These are phyloP conservation scores for Argyresthia albistria DNA, from an alignment of 2,888 invertebrate genomes.

Conservation along the genomic window DNA sequence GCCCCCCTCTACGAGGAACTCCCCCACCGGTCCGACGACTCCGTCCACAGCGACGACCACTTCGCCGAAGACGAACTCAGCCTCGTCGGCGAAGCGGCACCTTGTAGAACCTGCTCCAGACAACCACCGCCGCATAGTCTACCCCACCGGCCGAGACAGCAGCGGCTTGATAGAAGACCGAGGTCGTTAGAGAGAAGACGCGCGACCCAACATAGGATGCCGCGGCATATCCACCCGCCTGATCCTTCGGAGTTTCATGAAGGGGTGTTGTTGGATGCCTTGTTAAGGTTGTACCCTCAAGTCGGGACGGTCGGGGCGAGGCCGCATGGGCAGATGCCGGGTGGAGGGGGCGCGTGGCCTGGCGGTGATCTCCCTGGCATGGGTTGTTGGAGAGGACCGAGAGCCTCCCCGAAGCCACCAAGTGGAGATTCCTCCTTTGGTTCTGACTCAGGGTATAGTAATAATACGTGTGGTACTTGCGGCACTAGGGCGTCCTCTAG, in stretches of 20 bases:
- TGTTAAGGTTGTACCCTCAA: constrained; percentile 79
- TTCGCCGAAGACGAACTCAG: constrained; percentile 88
- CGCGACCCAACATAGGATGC: constrained; percentile 55
- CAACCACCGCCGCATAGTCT: constrained; percentile 59
- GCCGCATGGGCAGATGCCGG: constrained; percentile 49
- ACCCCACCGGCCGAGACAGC: constrained; percentile 74
- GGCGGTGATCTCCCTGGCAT: constrained; percentile 75
- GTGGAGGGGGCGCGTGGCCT: constrained; percentile 79
- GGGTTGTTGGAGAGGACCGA: constrained; percentile 71
- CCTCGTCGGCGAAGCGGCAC: constrained; percentile 60
- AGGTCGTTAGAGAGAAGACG: constrained; percentile 66
- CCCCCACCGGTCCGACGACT: constrained; percentile 73
- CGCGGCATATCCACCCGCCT: constrained; percentile 74
- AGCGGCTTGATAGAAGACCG: constrained; percentile 72
- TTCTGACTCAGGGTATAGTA: constrained; percentile 89
- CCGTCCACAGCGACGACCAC: constrained; percentile 83
- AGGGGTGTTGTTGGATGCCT: constrained; percentile 82
- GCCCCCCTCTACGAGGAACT: constrained; percentile 90
- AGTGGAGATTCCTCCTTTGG: constrained; percentile 85
- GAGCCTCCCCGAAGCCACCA: constrained; percentile 73
- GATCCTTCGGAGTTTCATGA: constrained; percentile 86
- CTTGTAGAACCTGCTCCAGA: constrained; percentile 63
- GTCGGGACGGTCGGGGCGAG: constrained; percentile 77
- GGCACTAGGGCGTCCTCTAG: constrained; percentile 73
- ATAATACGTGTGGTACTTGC: constrained; percentile 82